These are phyloP conservation scores for Torymus aiolomorphi DNA, from an alignment of 2,888 invertebrate genomes.

Conservation along the genomic window DNA sequence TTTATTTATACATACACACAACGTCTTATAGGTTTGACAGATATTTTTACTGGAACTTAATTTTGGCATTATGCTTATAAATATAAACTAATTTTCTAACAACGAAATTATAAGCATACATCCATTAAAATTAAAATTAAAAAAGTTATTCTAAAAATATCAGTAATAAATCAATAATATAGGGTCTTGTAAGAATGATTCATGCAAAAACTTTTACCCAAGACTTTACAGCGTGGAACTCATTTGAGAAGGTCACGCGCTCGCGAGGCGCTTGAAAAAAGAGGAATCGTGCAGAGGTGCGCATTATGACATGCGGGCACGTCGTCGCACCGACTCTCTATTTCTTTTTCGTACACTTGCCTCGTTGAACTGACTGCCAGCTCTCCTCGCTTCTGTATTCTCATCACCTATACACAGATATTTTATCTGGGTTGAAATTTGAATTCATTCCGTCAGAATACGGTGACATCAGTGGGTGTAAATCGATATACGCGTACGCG, in stretches of 20 bases:
- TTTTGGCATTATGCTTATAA: too few species aligned
- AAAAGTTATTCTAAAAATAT: too few species aligned
- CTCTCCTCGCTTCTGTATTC: not conserved
- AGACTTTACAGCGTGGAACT: constrained; percentile 26
- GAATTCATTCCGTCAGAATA: not conserved
- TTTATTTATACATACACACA: too few species aligned
- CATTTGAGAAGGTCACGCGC: constrained; percentile 33
- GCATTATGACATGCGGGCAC: constrained; percentile 45
- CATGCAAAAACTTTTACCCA: constrained; percentile 6
- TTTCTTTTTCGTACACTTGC: constrained; percentile 10
- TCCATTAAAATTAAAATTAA: too few species aligned
- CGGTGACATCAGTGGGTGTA: too few species aligned
- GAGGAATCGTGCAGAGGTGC: constrained; percentile 44
- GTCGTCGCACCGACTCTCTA: constrained; percentile 4
- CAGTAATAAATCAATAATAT: too few species aligned
- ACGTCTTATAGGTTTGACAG: too few species aligned
- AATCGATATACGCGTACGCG: too few species aligned
- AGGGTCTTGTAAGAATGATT: too few species aligned
- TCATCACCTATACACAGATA: not conserved
- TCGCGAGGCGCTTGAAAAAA: constrained; percentile 10
- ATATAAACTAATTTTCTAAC: too few species aligned
- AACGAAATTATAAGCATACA: too few species aligned
- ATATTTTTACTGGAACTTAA: too few species aligned
- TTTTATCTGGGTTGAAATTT: not conserved
- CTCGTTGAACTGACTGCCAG: constrained; percentile 6